These are phyloP conservation scores for Lacerta agilis DNA, from an alignment of 2,797 vertebrate genomes.

Conservation along the genomic window DNA sequence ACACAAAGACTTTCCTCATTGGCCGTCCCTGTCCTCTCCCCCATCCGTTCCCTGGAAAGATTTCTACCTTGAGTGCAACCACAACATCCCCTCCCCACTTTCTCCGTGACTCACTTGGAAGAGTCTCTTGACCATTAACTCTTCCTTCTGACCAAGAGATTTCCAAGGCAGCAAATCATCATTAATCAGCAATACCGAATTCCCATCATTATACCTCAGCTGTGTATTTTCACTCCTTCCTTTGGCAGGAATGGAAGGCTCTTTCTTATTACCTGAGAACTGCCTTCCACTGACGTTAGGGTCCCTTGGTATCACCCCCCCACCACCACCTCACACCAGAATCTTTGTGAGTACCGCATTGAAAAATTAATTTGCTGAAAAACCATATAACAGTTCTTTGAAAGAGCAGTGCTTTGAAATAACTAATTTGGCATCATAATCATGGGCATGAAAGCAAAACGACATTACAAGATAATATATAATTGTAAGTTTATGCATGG, in stretches of 20 bases:
- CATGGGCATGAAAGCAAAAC: conserved; percentile 26
- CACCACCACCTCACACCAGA: not conserved
- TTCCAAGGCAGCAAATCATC: not conserved
- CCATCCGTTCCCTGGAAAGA: not conserved
- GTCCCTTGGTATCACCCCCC: not conserved
- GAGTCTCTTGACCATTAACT: not conserved
- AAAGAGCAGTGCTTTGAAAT: not conserved
- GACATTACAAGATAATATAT: not conserved
- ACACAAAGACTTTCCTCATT: not conserved
- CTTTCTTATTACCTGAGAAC: not conserved
- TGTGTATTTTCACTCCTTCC: not conserved
- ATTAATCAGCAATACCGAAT: not conserved
- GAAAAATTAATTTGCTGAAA: not conserved
- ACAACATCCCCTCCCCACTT: not conserved
- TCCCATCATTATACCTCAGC: too few species aligned
- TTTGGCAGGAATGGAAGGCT: not conserved
- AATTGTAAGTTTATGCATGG: not conserved
- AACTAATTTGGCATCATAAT: conserved; percentile 1
- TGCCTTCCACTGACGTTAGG: not conserved
- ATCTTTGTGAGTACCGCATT: conserved; percentile 3
- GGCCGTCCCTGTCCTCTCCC: not conserved
- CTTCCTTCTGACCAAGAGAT: not conserved
- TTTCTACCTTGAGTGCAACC: not conserved
- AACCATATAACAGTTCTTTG: not conserved
- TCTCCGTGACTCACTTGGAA: not conserved